Percentiles rank a stretch among this genome's conserved stretches.
phyloP scores from a whole-genome alignment of 2,113 vertebrate species.

The Chaetodon auriga region DNA sequence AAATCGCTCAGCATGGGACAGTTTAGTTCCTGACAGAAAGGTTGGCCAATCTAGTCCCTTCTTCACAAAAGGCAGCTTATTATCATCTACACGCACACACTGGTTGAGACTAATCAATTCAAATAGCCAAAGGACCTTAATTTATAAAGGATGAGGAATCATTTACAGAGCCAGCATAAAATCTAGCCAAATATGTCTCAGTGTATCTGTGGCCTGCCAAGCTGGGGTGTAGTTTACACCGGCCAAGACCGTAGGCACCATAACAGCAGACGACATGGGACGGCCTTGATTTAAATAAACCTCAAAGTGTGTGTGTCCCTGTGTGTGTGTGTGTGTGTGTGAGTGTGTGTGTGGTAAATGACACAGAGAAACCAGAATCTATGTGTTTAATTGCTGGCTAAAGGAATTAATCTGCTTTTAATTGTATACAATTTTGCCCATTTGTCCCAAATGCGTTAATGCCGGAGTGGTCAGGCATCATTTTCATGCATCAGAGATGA shows the following conservation, averaged over 20 bases:
- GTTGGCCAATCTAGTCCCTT: slow-evolving; percentile 15
- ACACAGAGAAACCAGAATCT: background rate
- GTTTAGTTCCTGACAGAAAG: slow-evolving; percentile 14
- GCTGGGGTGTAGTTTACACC: slow-evolving; percentile 4
- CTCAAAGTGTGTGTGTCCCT: background rate
- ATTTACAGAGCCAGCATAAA: slow-evolving; percentile 26
- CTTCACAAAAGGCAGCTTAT: slow-evolving; percentile 20
- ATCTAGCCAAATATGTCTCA: slow-evolving; percentile 9
- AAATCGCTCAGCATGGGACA: slow-evolving; percentile 5
- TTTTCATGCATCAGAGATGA: slow-evolving; percentile 27
- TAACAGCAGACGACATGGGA: slow-evolving; percentile 4
- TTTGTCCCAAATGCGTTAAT: slow-evolving; percentile 22
- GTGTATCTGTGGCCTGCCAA: slow-evolving; percentile 27
- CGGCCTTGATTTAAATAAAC: slow-evolving; percentile 30
- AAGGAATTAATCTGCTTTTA: slow-evolving; percentile 11
- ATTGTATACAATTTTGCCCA: background rate
- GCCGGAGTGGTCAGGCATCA: background rate
- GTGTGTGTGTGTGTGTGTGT: slow-evolving; percentile 3
- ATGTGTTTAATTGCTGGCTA: slow-evolving; percentile 6
- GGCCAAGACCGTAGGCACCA: slow-evolving; percentile 38
- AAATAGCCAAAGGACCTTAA: slow-evolving; percentile 46
- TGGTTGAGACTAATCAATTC: slow-evolving; percentile 35
- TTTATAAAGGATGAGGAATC: slow-evolving; percentile 30
- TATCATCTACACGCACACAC: slow-evolving; percentile 3
- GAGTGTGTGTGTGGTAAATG: background rate